Conservation (phyloP, 2,797 vertebrate genomes). For the Syncerus caffer region DNA sequence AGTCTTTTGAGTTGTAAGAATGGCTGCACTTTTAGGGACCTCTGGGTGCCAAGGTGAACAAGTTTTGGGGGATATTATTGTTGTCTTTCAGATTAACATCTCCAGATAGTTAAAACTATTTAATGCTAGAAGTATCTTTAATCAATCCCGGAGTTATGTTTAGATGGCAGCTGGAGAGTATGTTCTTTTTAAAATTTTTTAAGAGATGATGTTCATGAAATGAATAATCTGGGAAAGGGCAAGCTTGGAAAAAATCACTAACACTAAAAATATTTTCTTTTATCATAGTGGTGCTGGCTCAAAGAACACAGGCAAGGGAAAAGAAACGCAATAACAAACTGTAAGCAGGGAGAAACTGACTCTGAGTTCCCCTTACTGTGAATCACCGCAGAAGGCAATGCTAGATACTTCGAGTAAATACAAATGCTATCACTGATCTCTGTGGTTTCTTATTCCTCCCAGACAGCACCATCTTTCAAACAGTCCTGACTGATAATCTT, state of each 20-base stretch:
- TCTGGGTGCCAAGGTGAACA: background rate
- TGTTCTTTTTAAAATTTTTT: background rate
- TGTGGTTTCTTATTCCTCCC: background rate
- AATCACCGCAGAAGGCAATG: background rate
- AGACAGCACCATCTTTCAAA: background rate
- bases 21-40: conserved; percentile 16
- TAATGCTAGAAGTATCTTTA: background rate
- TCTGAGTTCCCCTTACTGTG: background rate
- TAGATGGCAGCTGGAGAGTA: background rate
- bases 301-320: background rate
- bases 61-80: background rate
- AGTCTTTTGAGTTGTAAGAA: background rate
- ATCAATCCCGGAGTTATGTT: background rate
- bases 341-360: background rate
- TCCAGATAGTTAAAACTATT: conserved; percentile 21
- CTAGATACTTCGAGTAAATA: background rate
- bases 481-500: background rate
- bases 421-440: background rate
- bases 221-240: background rate
- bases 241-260: conserved; percentile 20
- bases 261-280: conserved; percentile 40
- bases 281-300: background rate
- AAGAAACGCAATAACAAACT: background rate
- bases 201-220: background rate
- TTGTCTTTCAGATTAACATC: conserved; percentile 34